These are phyloP conservation scores for Cydia strobilella DNA, from an alignment of 1,140 invertebrate species.

Conservation along the genomic window DNA sequence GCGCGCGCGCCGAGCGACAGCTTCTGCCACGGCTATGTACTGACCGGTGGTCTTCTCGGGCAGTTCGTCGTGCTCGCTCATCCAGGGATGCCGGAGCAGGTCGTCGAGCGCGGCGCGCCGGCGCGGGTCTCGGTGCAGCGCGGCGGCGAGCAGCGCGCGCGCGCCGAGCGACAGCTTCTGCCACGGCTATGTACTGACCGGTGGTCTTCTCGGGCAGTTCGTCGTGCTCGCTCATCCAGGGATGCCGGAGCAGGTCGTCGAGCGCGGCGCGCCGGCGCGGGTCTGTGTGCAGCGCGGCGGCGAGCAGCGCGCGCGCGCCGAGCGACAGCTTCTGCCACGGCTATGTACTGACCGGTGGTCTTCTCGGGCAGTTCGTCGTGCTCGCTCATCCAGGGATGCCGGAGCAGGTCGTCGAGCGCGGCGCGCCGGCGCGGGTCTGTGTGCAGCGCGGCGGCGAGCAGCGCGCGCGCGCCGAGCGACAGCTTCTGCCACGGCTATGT, in stretches of 20 bases:
- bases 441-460: constrained; percentile 87
- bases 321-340: constrained; percentile 90
- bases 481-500: constrained; percentile 89
- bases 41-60: not conserved
- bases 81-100: constrained; percentile 5
- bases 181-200: too few relatives aligned
- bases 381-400: constrained; percentile 2
- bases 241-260: constrained; percentile 57
- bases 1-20: constrained; percentile 88
- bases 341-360: too few relatives aligned
- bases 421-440: too few relatives aligned
- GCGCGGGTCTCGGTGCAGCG: too few relatives aligned
- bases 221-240: constrained; percentile 16
- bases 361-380: constrained; percentile 9
- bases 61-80: constrained; percentile 7
- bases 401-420: constrained; percentile 84
- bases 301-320: constrained; percentile 86
- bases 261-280: constrained; percentile 95
- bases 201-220: not conserved
- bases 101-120: constrained; percentile 90
- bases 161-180: constrained; percentile 89
- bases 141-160: constrained; percentile 87
- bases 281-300: constrained; percentile 87
- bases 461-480: constrained; percentile 86
- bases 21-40: constrained; percentile 84